Evolutionary conservation across 2,888 invertebrate species (phyloP).

Genomic region (Chromoteleia sp.): DNA sequence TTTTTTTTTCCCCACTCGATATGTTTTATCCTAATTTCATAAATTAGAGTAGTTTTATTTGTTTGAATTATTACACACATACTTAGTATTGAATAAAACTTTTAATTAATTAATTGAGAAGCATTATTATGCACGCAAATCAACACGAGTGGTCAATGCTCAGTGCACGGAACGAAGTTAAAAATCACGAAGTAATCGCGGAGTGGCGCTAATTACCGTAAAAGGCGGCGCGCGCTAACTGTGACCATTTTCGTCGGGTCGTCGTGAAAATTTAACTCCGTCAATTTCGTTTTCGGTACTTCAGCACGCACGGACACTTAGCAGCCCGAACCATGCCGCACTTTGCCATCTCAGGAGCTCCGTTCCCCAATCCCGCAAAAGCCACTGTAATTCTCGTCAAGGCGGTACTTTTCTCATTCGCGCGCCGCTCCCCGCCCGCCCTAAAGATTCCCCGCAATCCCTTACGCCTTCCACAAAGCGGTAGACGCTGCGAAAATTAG

Average conservation of each 20-base stretch:
- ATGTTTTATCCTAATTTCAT: background rate
- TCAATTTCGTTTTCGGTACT: constrained; percentile 60
- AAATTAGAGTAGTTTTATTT: background rate
- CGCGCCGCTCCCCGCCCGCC: constrained; percentile 21
- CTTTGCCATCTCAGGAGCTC: constrained; percentile 47
- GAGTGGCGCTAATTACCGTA: constrained; percentile 42
- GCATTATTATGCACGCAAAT: constrained; percentile 4
- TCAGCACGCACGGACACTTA: constrained; percentile 64
- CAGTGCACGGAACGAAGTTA: constrained; percentile 12
- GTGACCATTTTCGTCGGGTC: constrained; percentile 55
- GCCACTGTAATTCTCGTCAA: constrained; percentile 67
- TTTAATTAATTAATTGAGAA: constrained; percentile 32
- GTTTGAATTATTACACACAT: background rate
- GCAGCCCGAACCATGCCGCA: constrained; percentile 46
- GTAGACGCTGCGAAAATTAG: constrained; percentile 60
- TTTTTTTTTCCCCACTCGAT: background rate
- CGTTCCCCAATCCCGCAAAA: constrained; percentile 59
- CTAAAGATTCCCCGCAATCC: constrained; percentile 69
- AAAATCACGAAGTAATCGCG: constrained; percentile 26
- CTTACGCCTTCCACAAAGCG: constrained; percentile 61
- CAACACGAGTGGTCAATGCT: constrained; percentile 3
- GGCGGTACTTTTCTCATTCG: constrained; percentile 60
- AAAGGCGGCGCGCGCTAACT: constrained; percentile 36
- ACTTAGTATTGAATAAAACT: constrained; percentile 6
- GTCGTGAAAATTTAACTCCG: constrained; percentile 57